A percentile compares a stretch with the other conserved stretches of the same genome.
Conservation (phyloP, 2,888 invertebrate genomes). For the Esperia sulphurella region DNA sequence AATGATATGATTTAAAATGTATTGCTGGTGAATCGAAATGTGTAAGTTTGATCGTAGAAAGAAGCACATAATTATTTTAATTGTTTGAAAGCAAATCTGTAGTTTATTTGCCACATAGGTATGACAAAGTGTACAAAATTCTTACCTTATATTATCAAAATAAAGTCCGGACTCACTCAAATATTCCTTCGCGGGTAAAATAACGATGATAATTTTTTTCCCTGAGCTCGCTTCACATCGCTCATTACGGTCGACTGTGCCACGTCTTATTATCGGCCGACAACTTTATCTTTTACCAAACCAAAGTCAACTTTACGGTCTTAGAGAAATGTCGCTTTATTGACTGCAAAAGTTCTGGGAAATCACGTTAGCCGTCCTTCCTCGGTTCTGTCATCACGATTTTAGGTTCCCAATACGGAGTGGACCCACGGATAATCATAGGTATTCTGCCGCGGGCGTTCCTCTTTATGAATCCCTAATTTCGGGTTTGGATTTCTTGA, state of each 20-base stretch:
- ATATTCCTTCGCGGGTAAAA: constrained; percentile 43
- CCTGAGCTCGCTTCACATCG: constrained; percentile 40
- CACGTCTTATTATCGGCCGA: constrained; percentile 53
- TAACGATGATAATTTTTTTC: constrained; percentile 48
- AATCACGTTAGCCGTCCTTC: constrained; percentile 37
- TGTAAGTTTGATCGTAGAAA: constrained; percentile 41
- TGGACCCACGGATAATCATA: constrained; percentile 59
- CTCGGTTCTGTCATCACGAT: constrained; percentile 53
- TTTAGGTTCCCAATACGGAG: constrained; percentile 53
- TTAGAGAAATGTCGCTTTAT: constrained; percentile 25
- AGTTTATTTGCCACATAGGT: neutral
- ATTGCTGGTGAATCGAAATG: constrained; percentile 35
- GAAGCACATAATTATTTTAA: neutral
- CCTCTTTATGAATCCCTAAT: constrained; percentile 65
- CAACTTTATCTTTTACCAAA: constrained; percentile 17
- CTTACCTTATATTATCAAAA: constrained; percentile 25
- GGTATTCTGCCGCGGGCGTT: constrained; percentile 54
- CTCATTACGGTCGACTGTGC: constrained; percentile 51
- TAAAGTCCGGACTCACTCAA: constrained; percentile 29
- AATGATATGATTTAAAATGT: constrained; percentile 40
- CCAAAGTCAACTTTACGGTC: constrained; percentile 29
- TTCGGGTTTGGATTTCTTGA: constrained; percentile 36
- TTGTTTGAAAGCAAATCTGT: neutral
- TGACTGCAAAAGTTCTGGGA: constrained; percentile 19
- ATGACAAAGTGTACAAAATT: neutral